Percentiles rank a stretch among this genome's conserved stretches.
Evolutionary conservation across 64 coral and sea anemone species (phyloP).

Genomic region (Dendronephthya gigantea): DNA sequence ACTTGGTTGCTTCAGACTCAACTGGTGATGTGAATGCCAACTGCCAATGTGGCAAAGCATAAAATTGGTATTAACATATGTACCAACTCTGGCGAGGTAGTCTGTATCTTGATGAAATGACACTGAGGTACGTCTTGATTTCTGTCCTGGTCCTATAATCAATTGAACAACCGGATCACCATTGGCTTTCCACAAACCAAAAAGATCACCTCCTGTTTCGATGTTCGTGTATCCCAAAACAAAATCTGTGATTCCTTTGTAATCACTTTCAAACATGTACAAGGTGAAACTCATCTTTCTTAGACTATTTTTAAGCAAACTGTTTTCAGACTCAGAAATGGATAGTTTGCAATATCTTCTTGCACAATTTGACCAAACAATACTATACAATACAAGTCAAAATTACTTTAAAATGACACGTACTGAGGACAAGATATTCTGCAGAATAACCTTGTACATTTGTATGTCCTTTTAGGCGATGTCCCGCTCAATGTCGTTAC

Average conservation of each 20-base stretch:
- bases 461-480: too few relatives aligned
- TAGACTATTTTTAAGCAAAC: not conserved
- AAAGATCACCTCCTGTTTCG: not conserved
- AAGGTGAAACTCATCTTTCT: not conserved
- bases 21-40: not conserved
- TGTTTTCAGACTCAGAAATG: too few relatives aligned
- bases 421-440: too few relatives aligned
- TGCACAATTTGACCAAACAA: too few relatives aligned
- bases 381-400: too few relatives aligned
- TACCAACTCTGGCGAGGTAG: not conserved
- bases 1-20: conserved; percentile 31
- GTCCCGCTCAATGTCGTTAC: not conserved
- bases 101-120: not conserved
- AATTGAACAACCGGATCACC: not conserved
- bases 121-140: not conserved
- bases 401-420: too few relatives aligned
- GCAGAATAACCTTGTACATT: too few relatives aligned
- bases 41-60: not conserved
- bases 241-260: not conserved
- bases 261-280: not conserved
- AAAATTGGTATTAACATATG: not conserved
- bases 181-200: not conserved
- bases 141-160: not conserved
- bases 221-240: not conserved
- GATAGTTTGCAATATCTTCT: too few relatives aligned